These are phyloP conservation scores for Nothoprocta perdicaria DNA, from an alignment of 2,113 vertebrate species.

Conservation along the genomic window DNA sequence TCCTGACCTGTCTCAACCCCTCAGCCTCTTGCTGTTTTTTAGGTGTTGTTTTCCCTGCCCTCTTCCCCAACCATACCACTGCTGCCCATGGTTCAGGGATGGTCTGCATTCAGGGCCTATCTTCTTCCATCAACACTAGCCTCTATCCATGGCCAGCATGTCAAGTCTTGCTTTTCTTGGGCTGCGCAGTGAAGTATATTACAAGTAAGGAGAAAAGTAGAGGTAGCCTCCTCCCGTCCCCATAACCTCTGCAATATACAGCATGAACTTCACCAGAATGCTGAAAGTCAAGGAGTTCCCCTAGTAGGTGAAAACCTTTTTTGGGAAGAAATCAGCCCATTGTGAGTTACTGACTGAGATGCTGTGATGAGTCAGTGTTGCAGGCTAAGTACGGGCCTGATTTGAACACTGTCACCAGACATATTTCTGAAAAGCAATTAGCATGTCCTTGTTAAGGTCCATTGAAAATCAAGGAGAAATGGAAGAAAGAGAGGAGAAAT, in stretches of 20 bases:
- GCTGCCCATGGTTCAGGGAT: accelerated
- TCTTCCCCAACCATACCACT: not conserved
- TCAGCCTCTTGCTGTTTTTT: not conserved
- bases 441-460: not conserved
- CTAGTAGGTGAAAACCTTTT: not conserved
- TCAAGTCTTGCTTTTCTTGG: not conserved
- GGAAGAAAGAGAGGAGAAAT: not conserved
- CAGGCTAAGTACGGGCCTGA: not conserved
- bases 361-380: not conserved
- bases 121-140: not conserved
- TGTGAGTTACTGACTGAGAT: not conserved
- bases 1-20: not conserved
- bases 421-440: not conserved
- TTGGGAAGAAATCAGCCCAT: not conserved
- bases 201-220: not conserved
- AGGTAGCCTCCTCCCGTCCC: not conserved
- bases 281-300: not conserved
- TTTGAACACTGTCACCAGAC: not conserved
- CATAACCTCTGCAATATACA: not conserved
- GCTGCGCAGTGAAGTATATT: not conserved
- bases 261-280: not conserved
- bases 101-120: not conserved
- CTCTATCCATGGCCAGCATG: not conserved
- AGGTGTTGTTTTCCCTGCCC: not conserved
- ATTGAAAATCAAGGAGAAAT: not conserved